Evolutionary conservation across 2,888 invertebrate species (phyloP), one percentile per base, ranked within the genome.

Genomic region (Stenoptilia bipunctidactyla): DNA sequence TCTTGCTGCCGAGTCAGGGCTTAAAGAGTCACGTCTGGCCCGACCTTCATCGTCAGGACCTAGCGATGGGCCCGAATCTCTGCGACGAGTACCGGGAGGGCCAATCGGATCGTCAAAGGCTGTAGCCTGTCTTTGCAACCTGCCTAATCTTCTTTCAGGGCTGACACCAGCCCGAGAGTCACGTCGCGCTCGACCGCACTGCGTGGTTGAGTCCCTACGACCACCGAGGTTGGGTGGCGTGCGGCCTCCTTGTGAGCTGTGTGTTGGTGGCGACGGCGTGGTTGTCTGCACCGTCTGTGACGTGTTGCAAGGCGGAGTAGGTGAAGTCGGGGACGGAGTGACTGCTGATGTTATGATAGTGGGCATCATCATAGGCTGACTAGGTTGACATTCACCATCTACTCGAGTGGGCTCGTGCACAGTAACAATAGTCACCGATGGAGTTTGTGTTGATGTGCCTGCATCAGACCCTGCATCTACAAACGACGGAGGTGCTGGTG

Each of bases 71-170:
- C 95, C 93, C 1, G 93, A 93, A 45, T 92, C 93, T 34, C 94
- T 86, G 35, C 94, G 87, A 45, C 87, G 85, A 6, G 83, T 80
- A 20, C 88, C 88, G 15, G 90, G 90, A 0, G 92, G 92, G 39
- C 92, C 86, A 51, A 86, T 89, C 33, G 92, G 91, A 66, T 96
- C 95, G 71, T 96, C 96, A 59, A 93, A 94, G 27, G 94, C 93
- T 4, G 95, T 94, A 13, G 93, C 93, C 71, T 96, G 96, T 25
- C 96, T 86, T 59, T 93, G 93, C 38, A 95, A 77, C 40, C 93
- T 86, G 35, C 90, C 89, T 46, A 90, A 67, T 34, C 88, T 80
- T n/a, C 89, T 74, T 51, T 90, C 90, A 0, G 90, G 90, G 58
- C 90, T 90, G 0, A 89, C 88, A 39, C 86, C 85, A 5, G 83